Evolutionary conservation across 1,140 invertebrate species (phyloP), one percentile per base, ranked within the genome.

Genomic region (Camponotus pennsylvanicus): DNA sequence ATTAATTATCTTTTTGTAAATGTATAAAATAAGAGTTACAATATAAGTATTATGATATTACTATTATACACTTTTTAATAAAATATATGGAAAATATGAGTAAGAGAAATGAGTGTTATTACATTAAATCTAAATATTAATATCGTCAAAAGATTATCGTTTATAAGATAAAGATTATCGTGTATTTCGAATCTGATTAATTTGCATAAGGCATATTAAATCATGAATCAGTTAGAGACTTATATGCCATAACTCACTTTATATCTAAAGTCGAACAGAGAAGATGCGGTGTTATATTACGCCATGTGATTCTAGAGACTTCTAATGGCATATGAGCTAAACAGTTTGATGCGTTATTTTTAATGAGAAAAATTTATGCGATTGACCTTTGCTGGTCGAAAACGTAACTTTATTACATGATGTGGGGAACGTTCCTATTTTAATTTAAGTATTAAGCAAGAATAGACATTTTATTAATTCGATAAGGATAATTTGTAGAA

Each of bases 381-480:
- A 67, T 49, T 91, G 85, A 90, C 88, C 86, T 88, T 91, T 91
- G 34, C 32, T 18, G 32, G 4, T 59, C 69, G 67, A 89, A 89
- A 89, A 89, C 77, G 45, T 59, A 67, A 84, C 88, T 69, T 55
- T 13, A 45, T 90, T 89, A 83, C 78, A 77, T 80, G 71, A 79
- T 55, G 57, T n/a, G 32, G 15, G 42, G 75, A 75, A 45, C 27
- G 11, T n/a, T 73, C 40, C 8, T 69, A 61, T 83, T 83, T 83
- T 75, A 83, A 83, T 83, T 59, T 13, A 63, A 13, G 42, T 4
- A 75, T 83, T 83, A 73, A 82, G 69, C 40, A 83, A 75, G 69
- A 83, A 83, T 37, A 13, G 37, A 13, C 18, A 37, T 21, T 34
- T 82, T 37, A 32, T 55, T 61, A 45, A 61, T 15, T 55, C 11